Evolutionary conservation across 2,113 vertebrate genomes (phyloP).

Genomic region (Eublepharis macularius): DNA sequence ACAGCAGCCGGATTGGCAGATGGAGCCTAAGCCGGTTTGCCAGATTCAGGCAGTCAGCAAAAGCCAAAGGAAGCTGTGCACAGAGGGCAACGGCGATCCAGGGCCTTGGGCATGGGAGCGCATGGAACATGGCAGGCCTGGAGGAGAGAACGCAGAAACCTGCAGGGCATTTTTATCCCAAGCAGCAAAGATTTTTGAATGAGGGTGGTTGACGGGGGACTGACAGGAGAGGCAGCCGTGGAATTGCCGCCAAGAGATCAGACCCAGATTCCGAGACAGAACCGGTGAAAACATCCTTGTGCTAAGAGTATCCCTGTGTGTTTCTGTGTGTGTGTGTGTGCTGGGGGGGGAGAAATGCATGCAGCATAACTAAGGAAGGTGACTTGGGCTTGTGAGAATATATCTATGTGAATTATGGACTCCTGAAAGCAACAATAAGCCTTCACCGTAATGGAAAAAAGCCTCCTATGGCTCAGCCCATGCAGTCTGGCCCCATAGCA

Average conservation of each 20-base stretch:
- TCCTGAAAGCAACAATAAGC: neutral
- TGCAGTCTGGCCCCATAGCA: too few relatives aligned
- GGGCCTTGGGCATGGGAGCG: constrained; percentile 35
- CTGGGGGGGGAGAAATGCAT: neutral
- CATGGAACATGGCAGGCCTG: constrained; percentile 13
- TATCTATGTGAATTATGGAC: neutral
- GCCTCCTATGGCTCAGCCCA: too few relatives aligned
- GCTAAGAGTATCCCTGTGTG: neutral
- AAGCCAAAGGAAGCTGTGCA: constrained; percentile 55
- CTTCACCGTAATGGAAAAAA: neutral
- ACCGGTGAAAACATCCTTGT: neutral
- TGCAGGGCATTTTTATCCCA: constrained; percentile 54
- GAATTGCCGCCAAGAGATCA: neutral
- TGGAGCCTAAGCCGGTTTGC: constrained; percentile 26
- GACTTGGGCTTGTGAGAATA: neutral
- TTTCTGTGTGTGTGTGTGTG: neutral
- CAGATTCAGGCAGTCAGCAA: constrained; percentile 29
- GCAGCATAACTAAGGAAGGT: neutral
- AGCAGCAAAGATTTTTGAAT: constrained; percentile 28
- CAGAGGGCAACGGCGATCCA: constrained; percentile 36
- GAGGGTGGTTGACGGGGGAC: neutral
- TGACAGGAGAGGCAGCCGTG: neutral
- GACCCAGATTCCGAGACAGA: neutral
- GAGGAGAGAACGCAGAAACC: constrained; percentile 28
- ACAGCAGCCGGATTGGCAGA: constrained; percentile 36